Conservation (phyloP, 1,140 invertebrate genomes). For the Rhyzopertha dominica region DNA sequence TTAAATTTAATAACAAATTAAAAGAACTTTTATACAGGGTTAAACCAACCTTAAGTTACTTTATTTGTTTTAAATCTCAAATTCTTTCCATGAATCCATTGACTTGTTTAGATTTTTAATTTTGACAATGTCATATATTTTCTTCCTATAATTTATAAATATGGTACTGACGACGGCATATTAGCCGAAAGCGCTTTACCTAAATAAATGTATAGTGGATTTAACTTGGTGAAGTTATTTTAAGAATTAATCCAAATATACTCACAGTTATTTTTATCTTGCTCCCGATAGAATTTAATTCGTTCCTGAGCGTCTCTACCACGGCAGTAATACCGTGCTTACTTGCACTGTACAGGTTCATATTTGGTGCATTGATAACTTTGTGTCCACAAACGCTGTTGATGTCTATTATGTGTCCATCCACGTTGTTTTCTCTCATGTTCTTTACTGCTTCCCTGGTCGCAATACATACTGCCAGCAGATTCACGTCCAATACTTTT, state of each 20-base stretch:
- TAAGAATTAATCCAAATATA: too few species aligned
- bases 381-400: conserved; percentile 24
- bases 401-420: conserved; percentile 12
- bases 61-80: too few species aligned
- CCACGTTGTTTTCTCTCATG: conserved; percentile 8
- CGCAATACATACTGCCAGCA: conserved; percentile 49
- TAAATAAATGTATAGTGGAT: too few species aligned
- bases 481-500: conserved; percentile 5
- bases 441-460: conserved; percentile 49
- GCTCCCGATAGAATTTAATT: conserved; percentile 45
- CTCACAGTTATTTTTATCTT: conserved; percentile 48
- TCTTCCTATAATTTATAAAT: background rate
- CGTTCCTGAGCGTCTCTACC: conserved; percentile 52
- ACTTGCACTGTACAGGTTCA: conserved; percentile 53
- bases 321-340: conserved; percentile 56
- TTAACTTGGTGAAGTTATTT: too few species aligned
- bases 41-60: too few species aligned
- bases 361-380: conserved; percentile 13
- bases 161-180: too few species aligned
- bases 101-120: too few species aligned
- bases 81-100: too few species aligned
- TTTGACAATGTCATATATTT: too few species aligned
- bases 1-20: too few species aligned
- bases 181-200: too few species aligned
- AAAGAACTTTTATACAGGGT: too few species aligned